Conservation (phyloP, 2,113 vertebrate genomes). For the Cepphus grylle region DNA sequence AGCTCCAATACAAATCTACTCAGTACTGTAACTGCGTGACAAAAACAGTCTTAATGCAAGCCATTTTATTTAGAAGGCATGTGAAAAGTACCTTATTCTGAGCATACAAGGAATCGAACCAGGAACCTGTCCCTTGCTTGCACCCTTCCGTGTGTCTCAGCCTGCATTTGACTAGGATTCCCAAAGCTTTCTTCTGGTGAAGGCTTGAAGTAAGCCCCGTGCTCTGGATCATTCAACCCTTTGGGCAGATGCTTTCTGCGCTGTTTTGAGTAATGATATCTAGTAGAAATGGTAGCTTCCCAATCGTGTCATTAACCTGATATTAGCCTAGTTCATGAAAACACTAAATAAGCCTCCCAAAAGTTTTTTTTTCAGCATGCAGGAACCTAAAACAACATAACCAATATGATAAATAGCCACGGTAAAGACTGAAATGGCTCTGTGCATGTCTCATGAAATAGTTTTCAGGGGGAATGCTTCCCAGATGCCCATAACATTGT, state of each 20-base stretch:
- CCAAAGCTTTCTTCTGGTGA: not conserved
- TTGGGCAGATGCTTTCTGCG: not conserved
- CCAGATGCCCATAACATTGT: not conserved
- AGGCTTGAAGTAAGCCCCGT: not conserved
- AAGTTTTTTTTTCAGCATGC: not conserved
- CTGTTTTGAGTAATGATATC: not conserved
- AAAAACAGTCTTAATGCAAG: not conserved
- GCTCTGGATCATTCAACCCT: not conserved
- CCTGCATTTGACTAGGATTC: not conserved
- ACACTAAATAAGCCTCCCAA: not conserved
- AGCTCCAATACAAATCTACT: not conserved
- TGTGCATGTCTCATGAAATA: rapidly evolving
- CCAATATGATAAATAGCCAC: not conserved
- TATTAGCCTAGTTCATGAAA: not conserved
- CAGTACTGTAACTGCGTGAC: not conserved
- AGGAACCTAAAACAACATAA: not conserved
- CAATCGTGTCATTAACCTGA: not conserved
- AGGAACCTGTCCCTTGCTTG: not conserved
- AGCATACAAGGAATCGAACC: not conserved
- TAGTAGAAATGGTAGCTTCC: not conserved
- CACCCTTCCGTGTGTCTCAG: not conserved
- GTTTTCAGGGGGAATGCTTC: not conserved
- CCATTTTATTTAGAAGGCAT: not conserved
- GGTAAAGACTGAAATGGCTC: not conserved
- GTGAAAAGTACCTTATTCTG: not conserved